These are phyloP conservation scores for Ochropleura leucogaster DNA, from an alignment of 2,888 invertebrate species.

Conservation along the genomic window DNA sequence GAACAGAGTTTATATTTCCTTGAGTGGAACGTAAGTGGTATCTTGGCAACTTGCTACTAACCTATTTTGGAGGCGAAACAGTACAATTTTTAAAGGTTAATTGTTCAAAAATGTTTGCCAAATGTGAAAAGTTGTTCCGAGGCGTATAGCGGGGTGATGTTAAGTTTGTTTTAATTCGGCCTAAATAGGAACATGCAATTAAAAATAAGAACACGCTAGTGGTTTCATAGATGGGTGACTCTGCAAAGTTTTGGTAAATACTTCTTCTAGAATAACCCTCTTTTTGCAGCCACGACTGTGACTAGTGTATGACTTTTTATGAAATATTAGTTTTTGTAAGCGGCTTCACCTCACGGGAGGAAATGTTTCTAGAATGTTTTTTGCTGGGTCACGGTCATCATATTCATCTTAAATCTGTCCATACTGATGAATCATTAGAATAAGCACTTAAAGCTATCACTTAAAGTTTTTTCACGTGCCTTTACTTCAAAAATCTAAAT, in stretches of 20 bases:
- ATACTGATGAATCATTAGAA: too few species aligned
- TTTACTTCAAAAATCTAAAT: too few species aligned
- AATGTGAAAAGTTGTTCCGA: slow-evolving; percentile 75
- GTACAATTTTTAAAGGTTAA: slow-evolving; percentile 75
- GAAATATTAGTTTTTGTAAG: neutral
- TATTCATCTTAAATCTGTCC: neutral
- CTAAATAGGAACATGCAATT: slow-evolving; percentile 41
- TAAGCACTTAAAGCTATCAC: neutral
- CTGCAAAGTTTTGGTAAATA: slow-evolving; percentile 18
- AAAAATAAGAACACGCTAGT: slow-evolving; percentile 38
- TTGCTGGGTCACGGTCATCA: neutral
- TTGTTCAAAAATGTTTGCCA: slow-evolving; percentile 77
- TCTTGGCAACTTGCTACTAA: slow-evolving; percentile 47
- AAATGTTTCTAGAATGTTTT: neutral
- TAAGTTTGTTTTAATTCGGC: slow-evolving; percentile 56
- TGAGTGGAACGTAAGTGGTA: slow-evolving; percentile 11
- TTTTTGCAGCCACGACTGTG: neutral
- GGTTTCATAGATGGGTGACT: slow-evolving; percentile 11
- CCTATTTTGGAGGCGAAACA: slow-evolving; percentile 60
- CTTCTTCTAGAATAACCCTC: neutral
- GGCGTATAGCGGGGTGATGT: slow-evolving; percentile 61
- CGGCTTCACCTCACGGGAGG: neutral
- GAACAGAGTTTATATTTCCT: slow-evolving; percentile 37
- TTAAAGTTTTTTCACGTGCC: neutral
- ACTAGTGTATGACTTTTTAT: neutral